phyloP scores from a whole-genome alignment of 64 coral and sea anemone species.

The Actinia tenebrosa region DNA sequence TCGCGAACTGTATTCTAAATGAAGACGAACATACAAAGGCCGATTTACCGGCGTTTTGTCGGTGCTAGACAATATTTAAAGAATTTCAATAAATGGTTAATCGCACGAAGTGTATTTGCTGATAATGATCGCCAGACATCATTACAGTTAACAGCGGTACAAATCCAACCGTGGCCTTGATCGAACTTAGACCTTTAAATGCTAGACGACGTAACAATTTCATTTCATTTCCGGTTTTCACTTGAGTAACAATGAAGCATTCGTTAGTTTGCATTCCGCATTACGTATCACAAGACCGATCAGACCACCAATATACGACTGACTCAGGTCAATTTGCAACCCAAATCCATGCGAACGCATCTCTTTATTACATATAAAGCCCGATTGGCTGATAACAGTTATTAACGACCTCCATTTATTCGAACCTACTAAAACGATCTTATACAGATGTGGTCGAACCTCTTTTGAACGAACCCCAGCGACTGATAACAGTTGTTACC shows the following conservation, averaged over 20 bases:
- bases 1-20: background rate
- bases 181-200: background rate
- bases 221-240: background rate
- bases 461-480: background rate
- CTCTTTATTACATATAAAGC: background rate
- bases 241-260: background rate
- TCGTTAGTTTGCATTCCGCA: background rate
- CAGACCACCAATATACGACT: too few species aligned
- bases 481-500: background rate
- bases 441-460: background rate
- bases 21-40: background rate
- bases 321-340: background rate
- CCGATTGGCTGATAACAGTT: too few species aligned
- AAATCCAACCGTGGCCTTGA: background rate
- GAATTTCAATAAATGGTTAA: background rate
- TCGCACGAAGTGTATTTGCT: background rate
- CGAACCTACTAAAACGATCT: too few species aligned
- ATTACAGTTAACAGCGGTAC: background rate
- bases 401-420: too few species aligned
- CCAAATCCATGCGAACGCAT: background rate
- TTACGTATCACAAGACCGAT: background rate
- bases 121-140: conserved; percentile 5
- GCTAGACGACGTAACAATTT: background rate
- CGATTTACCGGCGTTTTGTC: background rate
- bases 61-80: background rate